Evolutionary conservation across 2,797 vertebrate genomes (phyloP).

Genomic region (Rhyacichthys aspro): DNA sequence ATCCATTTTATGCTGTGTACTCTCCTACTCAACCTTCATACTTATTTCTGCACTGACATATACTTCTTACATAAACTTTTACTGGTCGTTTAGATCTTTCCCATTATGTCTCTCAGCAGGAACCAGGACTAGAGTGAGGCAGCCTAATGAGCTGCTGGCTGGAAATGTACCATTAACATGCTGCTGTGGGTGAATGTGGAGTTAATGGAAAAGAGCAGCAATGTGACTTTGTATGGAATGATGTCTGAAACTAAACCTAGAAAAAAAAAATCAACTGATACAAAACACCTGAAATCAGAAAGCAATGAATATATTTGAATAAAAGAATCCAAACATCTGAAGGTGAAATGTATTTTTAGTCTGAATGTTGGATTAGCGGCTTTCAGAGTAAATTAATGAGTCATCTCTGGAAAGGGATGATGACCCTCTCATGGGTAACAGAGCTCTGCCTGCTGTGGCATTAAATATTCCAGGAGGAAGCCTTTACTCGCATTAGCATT

Average conservation of each 20-base stretch:
- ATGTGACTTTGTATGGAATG: conserved; percentile 33
- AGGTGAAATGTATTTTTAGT: conserved; percentile 16
- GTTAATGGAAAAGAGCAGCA: conserved; percentile 33
- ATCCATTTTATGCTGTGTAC: background rate
- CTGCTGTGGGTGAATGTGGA: conserved; percentile 26
- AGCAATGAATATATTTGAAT: background rate
- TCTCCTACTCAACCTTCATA: conserved; percentile 2
- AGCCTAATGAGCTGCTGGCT: conserved; percentile 33
- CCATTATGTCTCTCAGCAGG: conserved; percentile 39
- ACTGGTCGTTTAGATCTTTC: conserved; percentile 19
- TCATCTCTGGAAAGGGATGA: conserved; percentile 61
- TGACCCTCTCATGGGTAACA: conserved; percentile 52
- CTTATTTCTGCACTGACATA: background rate
- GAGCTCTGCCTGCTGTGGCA: conserved; percentile 43
- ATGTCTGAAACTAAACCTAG: conserved; percentile 6
- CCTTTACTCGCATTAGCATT: conserved; percentile 57
- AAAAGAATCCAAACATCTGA: background rate
- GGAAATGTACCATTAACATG: conserved; percentile 34
- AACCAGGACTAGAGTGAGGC: conserved; percentile 16
- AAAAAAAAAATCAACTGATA: background rate
- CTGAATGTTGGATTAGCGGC: conserved; percentile 35
- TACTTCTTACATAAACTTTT: conserved; percentile 12
- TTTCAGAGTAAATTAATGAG: conserved; percentile 56
- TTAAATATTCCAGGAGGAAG: conserved; percentile 68
- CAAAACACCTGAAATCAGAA: too few species aligned